Percentiles rank a stretch among this genome's conserved stretches.
These are phyloP conservation scores for Neosilurus hyrtlii DNA, from an alignment of 2,797 vertebrate genomes.

Conservation along the genomic window DNA sequence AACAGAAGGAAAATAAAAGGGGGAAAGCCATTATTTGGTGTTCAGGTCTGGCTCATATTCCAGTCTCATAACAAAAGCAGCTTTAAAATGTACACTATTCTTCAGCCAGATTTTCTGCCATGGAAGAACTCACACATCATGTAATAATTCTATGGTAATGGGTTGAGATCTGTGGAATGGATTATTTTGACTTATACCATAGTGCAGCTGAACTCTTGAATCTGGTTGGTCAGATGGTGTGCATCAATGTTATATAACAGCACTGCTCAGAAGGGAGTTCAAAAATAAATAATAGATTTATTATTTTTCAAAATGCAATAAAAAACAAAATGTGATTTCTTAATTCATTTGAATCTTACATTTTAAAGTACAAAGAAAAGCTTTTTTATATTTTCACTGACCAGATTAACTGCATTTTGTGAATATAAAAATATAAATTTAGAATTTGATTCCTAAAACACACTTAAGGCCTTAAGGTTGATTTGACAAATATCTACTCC, in stretches of 20 bases:
- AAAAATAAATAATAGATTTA: no score
- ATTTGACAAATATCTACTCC: no score
- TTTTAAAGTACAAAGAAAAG: no score
- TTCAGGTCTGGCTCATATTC: slow-evolving; percentile 46
- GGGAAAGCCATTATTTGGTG: neutral
- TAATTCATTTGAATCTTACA: no score
- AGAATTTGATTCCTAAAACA: no score
- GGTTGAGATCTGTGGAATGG: neutral
- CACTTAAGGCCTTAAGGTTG: no score
- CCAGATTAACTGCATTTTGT: no score
- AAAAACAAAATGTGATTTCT: no score
- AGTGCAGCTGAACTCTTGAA: neutral
- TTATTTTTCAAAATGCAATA: no score
- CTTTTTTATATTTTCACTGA: no score
- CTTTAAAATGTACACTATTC: neutral
- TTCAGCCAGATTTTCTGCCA: neutral
- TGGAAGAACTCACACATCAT: neutral
- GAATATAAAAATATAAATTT: no score
- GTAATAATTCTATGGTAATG: neutral
- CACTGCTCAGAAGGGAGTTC: neutral
- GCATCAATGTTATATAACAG: neutral
- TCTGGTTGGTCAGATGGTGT: slow-evolving; percentile 29
- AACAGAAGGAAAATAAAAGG: neutral
- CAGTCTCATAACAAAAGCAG: slow-evolving; percentile 29
- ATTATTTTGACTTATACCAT: neutral